These are phyloP conservation scores for Beaufortia kweichowensis DNA, from an alignment of 2,113 vertebrate genomes.

Conservation along the genomic window DNA sequence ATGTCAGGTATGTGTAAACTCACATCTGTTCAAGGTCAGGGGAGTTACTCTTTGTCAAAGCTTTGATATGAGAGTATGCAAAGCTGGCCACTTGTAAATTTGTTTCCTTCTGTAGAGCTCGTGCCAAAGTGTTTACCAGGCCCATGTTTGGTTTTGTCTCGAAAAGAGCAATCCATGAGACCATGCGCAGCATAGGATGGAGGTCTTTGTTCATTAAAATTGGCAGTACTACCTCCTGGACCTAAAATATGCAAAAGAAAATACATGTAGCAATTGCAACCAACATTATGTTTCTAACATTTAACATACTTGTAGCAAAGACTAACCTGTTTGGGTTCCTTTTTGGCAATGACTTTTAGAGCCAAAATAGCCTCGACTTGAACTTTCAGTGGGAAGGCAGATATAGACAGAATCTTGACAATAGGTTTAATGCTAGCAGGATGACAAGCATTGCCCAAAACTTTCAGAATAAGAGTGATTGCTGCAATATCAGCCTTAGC, in stretches of 20 bases:
- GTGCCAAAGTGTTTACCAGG: conserved; percentile 73
- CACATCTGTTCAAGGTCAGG: conserved; percentile 71
- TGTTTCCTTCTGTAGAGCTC: conserved; percentile 70
- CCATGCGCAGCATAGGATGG: conserved; percentile 75
- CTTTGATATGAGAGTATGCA: conserved; percentile 80
- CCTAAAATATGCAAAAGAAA: conserved; percentile 63
- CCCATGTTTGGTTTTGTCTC: conserved; percentile 76
- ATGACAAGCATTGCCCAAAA: conserved; percentile 80
- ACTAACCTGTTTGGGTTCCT: conserved; percentile 76
- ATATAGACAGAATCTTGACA: conserved; percentile 74
- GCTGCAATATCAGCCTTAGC: conserved; percentile 66
- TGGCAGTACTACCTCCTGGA: conserved; percentile 76
- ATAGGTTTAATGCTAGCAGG: conserved; percentile 77
- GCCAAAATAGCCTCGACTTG: conserved; percentile 78
- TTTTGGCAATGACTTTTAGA: conserved; percentile 77
- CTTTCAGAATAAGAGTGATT: conserved; percentile 77
- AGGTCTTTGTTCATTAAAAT: conserved; percentile 74
- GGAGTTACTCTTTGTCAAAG: conserved; percentile 72
- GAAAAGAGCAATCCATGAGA: conserved; percentile 79
- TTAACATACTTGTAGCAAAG: too few species aligned
- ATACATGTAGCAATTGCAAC: neutral
- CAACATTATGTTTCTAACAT: neutral
- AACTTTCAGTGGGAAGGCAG: conserved; percentile 70
- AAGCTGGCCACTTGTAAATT: conserved; percentile 81
- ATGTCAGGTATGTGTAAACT: conserved; percentile 55